Conservation (phyloP, 2,113 vertebrate genomes). For the Microcebus lehilahytsara region DNA sequence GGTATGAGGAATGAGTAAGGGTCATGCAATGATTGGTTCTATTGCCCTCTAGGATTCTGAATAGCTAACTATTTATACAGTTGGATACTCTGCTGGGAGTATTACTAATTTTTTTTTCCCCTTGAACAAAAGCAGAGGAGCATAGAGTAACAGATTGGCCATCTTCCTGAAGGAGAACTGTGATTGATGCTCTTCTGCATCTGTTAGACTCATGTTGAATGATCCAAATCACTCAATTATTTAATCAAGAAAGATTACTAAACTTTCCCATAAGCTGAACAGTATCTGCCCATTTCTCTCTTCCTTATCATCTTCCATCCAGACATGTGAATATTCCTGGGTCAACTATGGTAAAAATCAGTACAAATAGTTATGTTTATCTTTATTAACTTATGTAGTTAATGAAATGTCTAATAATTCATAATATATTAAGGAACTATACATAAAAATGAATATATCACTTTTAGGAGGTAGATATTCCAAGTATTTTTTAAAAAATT, state of each 20-base stretch:
- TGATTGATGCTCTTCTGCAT: background rate
- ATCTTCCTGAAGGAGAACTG: background rate
- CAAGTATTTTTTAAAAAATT: background rate
- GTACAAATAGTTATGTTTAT: background rate
- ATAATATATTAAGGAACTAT: background rate
- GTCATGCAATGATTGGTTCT: background rate
- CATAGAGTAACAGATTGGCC: background rate
- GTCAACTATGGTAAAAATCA: background rate
- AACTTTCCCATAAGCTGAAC: background rate
- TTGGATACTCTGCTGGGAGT: background rate
- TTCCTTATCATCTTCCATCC: background rate
- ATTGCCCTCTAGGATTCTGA: background rate
- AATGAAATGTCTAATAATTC: background rate
- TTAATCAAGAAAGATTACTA: background rate
- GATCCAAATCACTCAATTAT: background rate
- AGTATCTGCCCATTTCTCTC: background rate
- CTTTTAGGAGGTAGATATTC: background rate
- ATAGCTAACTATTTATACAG: background rate
- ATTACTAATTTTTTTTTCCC: background rate
- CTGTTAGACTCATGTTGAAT: constrained; percentile 20
- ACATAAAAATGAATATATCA: background rate
- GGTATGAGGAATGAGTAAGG: background rate
- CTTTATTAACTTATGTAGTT: background rate
- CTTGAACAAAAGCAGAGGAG: background rate
- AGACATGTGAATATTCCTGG: background rate